phyloP scores from a whole-genome alignment of 2,888 invertebrate species.

The Asteroscopus sphinx region DNA sequence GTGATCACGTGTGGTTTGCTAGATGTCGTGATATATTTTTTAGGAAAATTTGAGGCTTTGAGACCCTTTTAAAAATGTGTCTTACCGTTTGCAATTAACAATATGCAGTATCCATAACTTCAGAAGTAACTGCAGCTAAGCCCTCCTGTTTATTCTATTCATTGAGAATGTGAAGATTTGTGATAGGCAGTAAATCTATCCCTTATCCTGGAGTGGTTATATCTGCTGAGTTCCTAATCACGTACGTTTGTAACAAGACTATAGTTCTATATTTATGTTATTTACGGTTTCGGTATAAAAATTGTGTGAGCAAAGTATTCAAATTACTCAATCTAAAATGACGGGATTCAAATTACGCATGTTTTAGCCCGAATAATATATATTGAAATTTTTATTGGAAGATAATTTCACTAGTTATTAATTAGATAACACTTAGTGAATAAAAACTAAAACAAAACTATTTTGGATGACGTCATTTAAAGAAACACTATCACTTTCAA shows the following conservation, averaged over 20 bases:
- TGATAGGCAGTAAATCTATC: constrained; percentile 19
- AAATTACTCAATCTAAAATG: constrained; percentile 45
- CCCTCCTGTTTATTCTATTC: background rate
- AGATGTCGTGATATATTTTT: constrained; percentile 16
- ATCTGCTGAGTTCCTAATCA: constrained; percentile 6
- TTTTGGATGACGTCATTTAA: constrained; percentile 54
- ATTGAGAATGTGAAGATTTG: constrained; percentile 2
- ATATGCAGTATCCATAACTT: constrained; percentile 3
- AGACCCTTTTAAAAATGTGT: constrained; percentile 5
- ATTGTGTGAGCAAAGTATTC: constrained; percentile 54
- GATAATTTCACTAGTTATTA: constrained; percentile 50
- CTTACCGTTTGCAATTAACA: constrained; percentile 2
- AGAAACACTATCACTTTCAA: constrained; percentile 28
- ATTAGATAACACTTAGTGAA: constrained; percentile 21
- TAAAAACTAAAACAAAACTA: constrained; percentile 15
- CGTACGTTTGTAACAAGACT: constrained; percentile 62
- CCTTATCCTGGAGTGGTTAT: constrained; percentile 5
- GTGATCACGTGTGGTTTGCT: constrained; percentile 33
- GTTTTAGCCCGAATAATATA: constrained; percentile 40
- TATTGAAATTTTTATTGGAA: constrained; percentile 59
- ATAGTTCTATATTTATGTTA: constrained; percentile 54
- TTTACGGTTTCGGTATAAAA: constrained; percentile 61
- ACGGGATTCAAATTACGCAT: constrained; percentile 41
- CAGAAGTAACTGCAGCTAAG: background rate
- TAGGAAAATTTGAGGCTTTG: background rate